Evolutionary conservation across 2,888 invertebrate species (phyloP).

Genomic region (Eucriotettix oculatus): DNA sequence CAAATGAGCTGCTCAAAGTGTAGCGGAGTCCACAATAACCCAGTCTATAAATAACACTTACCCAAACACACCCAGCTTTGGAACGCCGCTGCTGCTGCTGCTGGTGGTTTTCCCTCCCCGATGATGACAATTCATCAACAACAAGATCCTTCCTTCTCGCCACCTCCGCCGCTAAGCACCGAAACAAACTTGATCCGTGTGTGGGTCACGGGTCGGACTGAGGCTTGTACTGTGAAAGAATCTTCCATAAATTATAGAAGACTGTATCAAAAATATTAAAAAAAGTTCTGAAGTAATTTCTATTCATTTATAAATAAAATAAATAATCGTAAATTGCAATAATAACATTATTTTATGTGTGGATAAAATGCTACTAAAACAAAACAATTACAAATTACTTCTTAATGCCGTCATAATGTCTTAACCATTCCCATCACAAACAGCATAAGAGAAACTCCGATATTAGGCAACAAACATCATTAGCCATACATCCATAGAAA

Average conservation of each 20-base stretch:
- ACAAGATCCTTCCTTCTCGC: too few species aligned
- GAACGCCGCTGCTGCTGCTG: background rate
- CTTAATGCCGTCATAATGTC: background rate
- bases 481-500: constrained; percentile 72
- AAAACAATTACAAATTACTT: background rate
- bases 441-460: constrained; percentile 60
- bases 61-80: background rate
- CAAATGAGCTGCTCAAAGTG: background rate
- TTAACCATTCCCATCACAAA: constrained; percentile 45
- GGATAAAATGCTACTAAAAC: too few species aligned
- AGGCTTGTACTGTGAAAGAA: background rate
- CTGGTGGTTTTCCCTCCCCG: background rate
- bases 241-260: too few species aligned
- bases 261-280: background rate
- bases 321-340: too few species aligned
- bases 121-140: background rate
- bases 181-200: background rate
- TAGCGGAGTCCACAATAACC: background rate
- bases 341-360: too few species aligned
- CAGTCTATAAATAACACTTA: background rate
- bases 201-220: background rate
- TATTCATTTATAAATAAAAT: too few species aligned
- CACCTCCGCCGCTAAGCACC: too few species aligned
- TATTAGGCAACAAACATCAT: constrained; percentile 63
- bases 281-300: too few species aligned